These are phyloP conservation scores for Zaprionus obscuricornis DNA, from an alignment of 2,888 invertebrate species.

Conservation along the genomic window DNA sequence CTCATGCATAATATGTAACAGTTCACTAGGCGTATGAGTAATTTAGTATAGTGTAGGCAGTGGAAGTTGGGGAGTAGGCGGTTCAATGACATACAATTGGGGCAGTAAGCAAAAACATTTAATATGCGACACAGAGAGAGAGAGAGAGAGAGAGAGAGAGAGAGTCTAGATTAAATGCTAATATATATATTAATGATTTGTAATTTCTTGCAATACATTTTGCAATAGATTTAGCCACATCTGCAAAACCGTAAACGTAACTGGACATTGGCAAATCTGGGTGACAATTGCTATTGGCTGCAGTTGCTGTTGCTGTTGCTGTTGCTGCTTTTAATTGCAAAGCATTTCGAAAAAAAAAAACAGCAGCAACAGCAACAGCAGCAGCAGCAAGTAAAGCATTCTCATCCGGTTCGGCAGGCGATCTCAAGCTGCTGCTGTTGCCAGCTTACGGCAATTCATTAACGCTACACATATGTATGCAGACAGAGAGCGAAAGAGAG, in stretches of 20 bases:
- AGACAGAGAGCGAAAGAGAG: background rate
- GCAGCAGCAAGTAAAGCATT: slow-evolving; percentile 51
- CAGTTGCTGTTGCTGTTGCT: too few species aligned
- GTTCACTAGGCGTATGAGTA: slow-evolving; percentile 51
- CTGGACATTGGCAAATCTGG: slow-evolving; percentile 56
- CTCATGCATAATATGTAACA: slow-evolving; percentile 43
- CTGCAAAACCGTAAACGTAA: slow-evolving; percentile 26
- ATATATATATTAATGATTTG: slow-evolving; percentile 63
- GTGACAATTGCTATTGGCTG: too few species aligned
- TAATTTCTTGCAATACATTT: slow-evolving; percentile 61
- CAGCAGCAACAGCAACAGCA: slow-evolving; percentile 8
- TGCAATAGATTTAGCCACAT: too few species aligned
- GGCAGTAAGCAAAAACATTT: too few species aligned
- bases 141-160: too few species aligned
- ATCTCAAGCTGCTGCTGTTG: background rate
- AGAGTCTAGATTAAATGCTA: slow-evolving; percentile 57
- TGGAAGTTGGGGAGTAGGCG: slow-evolving; percentile 1
- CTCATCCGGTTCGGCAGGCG: slow-evolving; percentile 72
- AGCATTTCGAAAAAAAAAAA: slow-evolving; percentile 39
- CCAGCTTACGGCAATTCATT: slow-evolving; percentile 64
- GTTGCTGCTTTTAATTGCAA: slow-evolving; percentile 66
- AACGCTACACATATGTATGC: slow-evolving; percentile 63
- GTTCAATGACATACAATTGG: slow-evolving; percentile 63
- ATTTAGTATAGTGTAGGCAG: slow-evolving; percentile 15
- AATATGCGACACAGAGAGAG: too few species aligned